Base-by-base conservation (phyloP, 2,888 invertebrate genomes). In the Torymus texanus region DNA sequence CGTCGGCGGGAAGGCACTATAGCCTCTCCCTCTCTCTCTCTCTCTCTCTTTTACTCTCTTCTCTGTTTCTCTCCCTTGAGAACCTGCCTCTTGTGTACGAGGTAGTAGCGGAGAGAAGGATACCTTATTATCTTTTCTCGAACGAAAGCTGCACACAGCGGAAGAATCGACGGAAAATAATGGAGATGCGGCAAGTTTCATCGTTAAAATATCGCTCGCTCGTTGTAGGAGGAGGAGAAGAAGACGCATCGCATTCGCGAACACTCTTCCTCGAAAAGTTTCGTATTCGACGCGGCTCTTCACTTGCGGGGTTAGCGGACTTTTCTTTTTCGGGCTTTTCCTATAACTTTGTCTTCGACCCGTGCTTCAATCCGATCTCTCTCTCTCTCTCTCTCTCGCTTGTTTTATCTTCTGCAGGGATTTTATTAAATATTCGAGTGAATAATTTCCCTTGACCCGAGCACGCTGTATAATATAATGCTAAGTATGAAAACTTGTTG, bases 111-210 rank as follows among this genome's bases (percentile, higher is more conserved):
- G 41, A 41, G 41, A 41, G 41, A 41, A 41, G 70, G 75, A 71
- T 61, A 83, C 79, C 79, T 82, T 82, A 81, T 84, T 85, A 83
- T 84, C 81, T 83, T 78, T 79, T 74, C 65, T 65, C 62, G 72
- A 82, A 61, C 61, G 75, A 56, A 65, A 79, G 68, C 59, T 18
- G 16, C 16, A 74, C 61, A 77, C 50, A 67, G 63, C 51, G 21
- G 82, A 82, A 81, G 83, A 85, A 84, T 85, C 84, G 84, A 83
- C 82, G 83, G 82, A 83, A 87, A 86, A 87, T 86, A 88, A 87
- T 85, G 84, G 83, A 85, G 84, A 83, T 80, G 81, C 83, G 78
- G 83, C 79, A 85, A 86, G 85, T 87, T 87, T 79, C 83, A 83
- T 87, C 84, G 85, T 87, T 87, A 87, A 85, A 86, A 84, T 72